phyloP scores from a whole-genome alignment of 2,888 invertebrate species.

The Lapara coniferarum region DNA sequence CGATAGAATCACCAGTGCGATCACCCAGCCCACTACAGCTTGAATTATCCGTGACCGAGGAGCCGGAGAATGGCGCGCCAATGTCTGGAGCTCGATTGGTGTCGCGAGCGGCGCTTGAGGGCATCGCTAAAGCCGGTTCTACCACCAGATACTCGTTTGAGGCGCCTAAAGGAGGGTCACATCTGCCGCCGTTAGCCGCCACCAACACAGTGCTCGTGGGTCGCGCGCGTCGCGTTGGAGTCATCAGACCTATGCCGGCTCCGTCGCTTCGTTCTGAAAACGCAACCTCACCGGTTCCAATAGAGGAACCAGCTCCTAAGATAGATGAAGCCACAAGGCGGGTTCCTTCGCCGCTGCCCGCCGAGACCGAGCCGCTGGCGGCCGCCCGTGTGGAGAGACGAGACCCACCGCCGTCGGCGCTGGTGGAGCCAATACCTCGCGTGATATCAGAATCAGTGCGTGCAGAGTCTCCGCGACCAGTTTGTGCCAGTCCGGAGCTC shows the following conservation, averaged over 20 bases:
- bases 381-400: conserved; percentile 72
- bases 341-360: conserved; percentile 39
- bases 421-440: conserved; percentile 70
- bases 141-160: conserved; percentile 85
- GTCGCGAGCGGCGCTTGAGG: conserved; percentile 85
- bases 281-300: conserved; percentile 41
- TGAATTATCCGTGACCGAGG: conserved; percentile 49
- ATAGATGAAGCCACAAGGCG: conserved; percentile 43
- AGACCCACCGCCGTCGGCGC: conserved; percentile 64
- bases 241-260: conserved; percentile 82
- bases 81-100: conserved; percentile 63
- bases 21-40: conserved; percentile 82
- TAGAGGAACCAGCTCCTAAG: conserved; percentile 43
- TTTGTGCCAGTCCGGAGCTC: conserved; percentile 26
- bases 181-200: conserved; percentile 69
- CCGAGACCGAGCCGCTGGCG: conserved; percentile 55
- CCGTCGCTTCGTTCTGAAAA: conserved; percentile 38
- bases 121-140: conserved; percentile 87
- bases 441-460: conserved; percentile 56
- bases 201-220: conserved; percentile 68
- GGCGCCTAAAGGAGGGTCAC: conserved; percentile 61
- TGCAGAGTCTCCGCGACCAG: conserved; percentile 54
- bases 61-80: conserved; percentile 51
- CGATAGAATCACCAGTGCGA: conserved; percentile 79
- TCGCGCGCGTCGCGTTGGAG: conserved; percentile 79